Conservation (phyloP, 2,888 invertebrate genomes). For the Stenodema calcarata region DNA sequence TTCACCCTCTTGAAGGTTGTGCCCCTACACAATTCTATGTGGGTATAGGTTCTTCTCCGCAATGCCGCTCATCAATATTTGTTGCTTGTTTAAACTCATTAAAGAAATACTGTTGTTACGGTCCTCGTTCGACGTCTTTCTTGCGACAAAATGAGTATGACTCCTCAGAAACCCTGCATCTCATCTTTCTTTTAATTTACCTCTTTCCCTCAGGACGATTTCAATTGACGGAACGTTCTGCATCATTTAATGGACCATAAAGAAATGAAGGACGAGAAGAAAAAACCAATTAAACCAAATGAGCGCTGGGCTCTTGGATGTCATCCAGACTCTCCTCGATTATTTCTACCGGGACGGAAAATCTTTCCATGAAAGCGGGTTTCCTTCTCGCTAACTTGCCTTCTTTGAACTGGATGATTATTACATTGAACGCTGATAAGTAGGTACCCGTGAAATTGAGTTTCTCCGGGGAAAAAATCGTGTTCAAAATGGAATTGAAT, state of each 20-base stretch:
- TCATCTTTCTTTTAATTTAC: neutral
- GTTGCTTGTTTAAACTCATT: too few species aligned
- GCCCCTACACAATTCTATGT: too few species aligned
- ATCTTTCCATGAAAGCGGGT: neutral
- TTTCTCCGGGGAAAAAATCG: too few species aligned
- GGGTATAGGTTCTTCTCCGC: too few species aligned
- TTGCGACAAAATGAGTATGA: neutral
- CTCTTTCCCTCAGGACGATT: neutral
- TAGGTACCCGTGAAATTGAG: too few species aligned
- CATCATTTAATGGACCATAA: neutral
- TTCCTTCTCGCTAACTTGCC: neutral
- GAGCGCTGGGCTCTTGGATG: neutral
- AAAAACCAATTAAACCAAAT: slow-evolving; percentile 2
- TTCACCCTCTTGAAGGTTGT: too few species aligned
- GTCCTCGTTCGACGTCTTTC: neutral
- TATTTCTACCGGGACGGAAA: neutral
- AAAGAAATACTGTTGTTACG: too few species aligned
- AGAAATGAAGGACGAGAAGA: neutral
- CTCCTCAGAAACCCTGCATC: neutral
- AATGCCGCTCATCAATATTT: too few species aligned
- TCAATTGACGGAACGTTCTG: neutral
- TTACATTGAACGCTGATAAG: neutral
- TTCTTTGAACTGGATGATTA: neutral
- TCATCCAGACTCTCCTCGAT: neutral
- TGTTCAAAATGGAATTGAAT: too few species aligned